These are phyloP conservation scores for Microcebus tavaratra DNA, from an alignment of 2,113 vertebrate species.

Conservation along the genomic window DNA sequence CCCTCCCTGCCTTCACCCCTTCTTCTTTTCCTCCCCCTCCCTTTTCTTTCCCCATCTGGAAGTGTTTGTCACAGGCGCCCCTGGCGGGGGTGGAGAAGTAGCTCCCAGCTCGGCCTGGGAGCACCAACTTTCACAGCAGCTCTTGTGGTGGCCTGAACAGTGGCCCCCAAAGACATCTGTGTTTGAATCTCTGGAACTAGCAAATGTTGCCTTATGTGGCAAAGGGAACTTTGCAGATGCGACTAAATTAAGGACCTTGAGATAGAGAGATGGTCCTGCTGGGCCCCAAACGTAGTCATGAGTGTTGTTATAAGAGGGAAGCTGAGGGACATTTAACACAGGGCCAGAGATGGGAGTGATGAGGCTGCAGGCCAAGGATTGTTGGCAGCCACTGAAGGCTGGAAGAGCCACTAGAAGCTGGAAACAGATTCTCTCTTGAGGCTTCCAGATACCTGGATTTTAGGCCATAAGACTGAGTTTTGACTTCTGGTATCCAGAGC, in stretches of 20 bases:
- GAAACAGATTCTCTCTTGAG: neutral
- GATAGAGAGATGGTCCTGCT: neutral
- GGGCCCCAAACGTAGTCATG: neutral
- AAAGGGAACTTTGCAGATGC: neutral
- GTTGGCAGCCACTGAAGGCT: neutral
- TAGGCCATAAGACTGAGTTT: neutral
- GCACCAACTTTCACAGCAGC: neutral
- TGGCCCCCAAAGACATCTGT: neutral
- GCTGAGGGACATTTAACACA: neutral
- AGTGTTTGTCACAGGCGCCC: neutral
- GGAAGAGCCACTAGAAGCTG: neutral
- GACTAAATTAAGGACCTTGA: neutral
- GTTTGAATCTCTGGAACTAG: neutral
- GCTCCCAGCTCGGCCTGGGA: neutral
- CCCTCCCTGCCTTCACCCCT: rapidly evolving
- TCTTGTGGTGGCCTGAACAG: neutral
- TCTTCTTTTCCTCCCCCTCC: too few relatives aligned
- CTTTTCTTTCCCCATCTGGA: neutral
- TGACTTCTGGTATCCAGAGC: neutral
- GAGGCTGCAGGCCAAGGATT: neutral
- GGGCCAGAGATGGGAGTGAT: neutral
- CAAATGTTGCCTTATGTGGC: neutral
- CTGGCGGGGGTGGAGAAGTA: neutral
- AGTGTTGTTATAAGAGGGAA: neutral
- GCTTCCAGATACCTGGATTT: neutral